Base-by-base conservation (phyloP, 2,888 invertebrate species). In the Sminthurides aquaticus region DNA sequence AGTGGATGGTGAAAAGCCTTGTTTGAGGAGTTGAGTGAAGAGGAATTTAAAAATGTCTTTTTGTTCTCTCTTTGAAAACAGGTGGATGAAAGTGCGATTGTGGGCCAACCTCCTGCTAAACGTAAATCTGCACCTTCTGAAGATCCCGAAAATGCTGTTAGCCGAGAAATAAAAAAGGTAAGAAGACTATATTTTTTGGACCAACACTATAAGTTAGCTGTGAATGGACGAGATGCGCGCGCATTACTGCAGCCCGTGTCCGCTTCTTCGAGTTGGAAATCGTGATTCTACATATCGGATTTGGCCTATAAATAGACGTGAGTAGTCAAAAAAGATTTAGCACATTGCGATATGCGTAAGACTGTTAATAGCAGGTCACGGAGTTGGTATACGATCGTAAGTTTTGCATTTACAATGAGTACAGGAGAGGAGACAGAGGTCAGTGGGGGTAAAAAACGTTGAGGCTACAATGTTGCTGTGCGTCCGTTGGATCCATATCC, bases 121-220 rank as follows among this genome's bases (percentile, higher is more conserved):
- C 67, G 72, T 64, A 74, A 72, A 63, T 69, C 69, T 29, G 70
- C 67, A 2, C 64, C 60, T 48, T 57, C 65, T 3, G 74, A 74
- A 55, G 74, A 71, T 49, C 67, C 72, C 8, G 74, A 74, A 60
- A 68, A 71, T 54, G 71, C 69, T 52, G 71, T 74, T 52, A 71
- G 72, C 59, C 69, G 74, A 59, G 74, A 74, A 68, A 74, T 74
- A 66, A 74, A 74, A 67, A 74, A 73, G 74, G 74, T 74, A 59
- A 66, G 69, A 28, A 11, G 15, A 34, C 5, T 34, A 11, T 15
- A 34, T 34, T 34, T 34, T n/a, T n/a, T n/a, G n/a, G n/a, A n/a
- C n/a, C n/a, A n/a, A n/a, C n/a, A n/a, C n/a, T n/a, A n/a, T n/a
- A n/a, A n/a, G n/a, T n/a, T n/a, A n/a, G n/a, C n/a, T n/a, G n/a